phyloP scores from a whole-genome alignment of 2,888 invertebrate genomes.

The Strigamia maritima region DNA sequence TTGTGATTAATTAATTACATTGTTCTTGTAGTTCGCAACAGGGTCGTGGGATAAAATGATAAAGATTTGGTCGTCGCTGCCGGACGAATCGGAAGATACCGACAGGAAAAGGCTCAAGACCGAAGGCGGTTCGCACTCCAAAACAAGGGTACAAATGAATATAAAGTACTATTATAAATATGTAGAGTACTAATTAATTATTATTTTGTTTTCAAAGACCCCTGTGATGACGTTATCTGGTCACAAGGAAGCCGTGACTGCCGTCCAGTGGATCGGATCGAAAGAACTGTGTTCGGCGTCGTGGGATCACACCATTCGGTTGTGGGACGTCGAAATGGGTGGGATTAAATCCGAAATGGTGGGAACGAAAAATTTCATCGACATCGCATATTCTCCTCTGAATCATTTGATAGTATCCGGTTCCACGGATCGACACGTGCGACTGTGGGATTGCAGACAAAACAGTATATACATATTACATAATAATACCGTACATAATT shows the following conservation, averaged over 20 bases:
- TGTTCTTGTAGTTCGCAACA: conserved; percentile 63
- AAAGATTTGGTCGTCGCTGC: conserved; percentile 75
- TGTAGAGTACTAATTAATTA: no score
- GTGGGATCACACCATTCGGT: conserved; percentile 91
- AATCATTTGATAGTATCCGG: conserved; percentile 72
- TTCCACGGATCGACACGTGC: conserved; percentile 84
- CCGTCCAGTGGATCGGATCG: conserved; percentile 76
- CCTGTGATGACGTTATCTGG: conserved; percentile 85
- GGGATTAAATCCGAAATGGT: conserved; percentile 76
- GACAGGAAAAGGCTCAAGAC: conserved; percentile 47
- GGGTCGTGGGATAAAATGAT: conserved; percentile 91
- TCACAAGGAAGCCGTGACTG: conserved; percentile 85
- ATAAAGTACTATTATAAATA: no score
- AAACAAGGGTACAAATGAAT: conserved; percentile 44
- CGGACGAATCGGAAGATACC: conserved; percentile 46
- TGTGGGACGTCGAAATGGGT: conserved; percentile 88
- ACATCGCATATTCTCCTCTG: conserved; percentile 75
- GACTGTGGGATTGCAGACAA: conserved; percentile 82
- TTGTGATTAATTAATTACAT: conserved; percentile 17
- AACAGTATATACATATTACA: no score
- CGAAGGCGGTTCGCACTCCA: conserved; percentile 43
- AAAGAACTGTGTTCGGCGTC: conserved; percentile 78
- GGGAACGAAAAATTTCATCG: conserved; percentile 87
- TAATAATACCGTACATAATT: no score
- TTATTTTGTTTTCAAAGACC: conserved; percentile 53